These are phyloP conservation scores for Lates calcarifer DNA, from an alignment of 2,113 vertebrate genomes.

Conservation along the genomic window DNA sequence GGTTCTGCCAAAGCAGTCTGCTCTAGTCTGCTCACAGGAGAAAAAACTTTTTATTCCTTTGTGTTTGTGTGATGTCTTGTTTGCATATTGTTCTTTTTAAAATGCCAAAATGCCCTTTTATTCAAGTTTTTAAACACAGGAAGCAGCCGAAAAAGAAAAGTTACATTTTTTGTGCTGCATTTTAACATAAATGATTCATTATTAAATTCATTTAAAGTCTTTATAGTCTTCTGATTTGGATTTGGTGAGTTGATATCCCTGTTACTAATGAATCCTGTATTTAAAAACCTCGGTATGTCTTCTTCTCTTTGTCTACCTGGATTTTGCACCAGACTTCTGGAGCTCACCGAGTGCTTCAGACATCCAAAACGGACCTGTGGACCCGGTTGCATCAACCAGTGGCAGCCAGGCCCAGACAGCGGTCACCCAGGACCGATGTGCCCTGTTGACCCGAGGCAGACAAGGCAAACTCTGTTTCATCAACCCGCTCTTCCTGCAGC, in stretches of 20 bases:
- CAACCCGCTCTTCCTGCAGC: constrained; percentile 88
- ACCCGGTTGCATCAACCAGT: constrained; percentile 70
- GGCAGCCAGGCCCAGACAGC: constrained; percentile 26
- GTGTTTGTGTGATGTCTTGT: not conserved
- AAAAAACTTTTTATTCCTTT: not conserved
- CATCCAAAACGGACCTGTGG: constrained; percentile 74
- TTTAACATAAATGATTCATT: not conserved
- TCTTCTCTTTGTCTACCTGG: not conserved
- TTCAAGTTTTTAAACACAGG: not conserved
- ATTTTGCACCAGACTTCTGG: constrained; percentile 88
- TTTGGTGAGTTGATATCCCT: too few relatives aligned
- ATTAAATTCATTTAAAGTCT: not conserved
- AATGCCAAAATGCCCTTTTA: too few relatives aligned
- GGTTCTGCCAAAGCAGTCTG: constrained; percentile 16
- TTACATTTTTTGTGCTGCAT: not conserved
- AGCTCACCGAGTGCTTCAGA: constrained; percentile 79
- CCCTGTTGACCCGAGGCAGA: constrained; percentile 57
- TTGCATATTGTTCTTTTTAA: not conserved
- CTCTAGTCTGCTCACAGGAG: not conserved
- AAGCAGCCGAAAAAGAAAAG: too few relatives aligned
- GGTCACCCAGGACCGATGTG: constrained; percentile 39
- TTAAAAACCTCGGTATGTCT: too few relatives aligned
- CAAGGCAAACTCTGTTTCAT: constrained; percentile 88
- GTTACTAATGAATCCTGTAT: too few relatives aligned
- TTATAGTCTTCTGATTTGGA: not conserved